A percentile compares a stretch with the other conserved stretches of the same genome.
phyloP scores from a whole-genome alignment of 2,888 invertebrate species.

The Periphyllus acericola region DNA sequence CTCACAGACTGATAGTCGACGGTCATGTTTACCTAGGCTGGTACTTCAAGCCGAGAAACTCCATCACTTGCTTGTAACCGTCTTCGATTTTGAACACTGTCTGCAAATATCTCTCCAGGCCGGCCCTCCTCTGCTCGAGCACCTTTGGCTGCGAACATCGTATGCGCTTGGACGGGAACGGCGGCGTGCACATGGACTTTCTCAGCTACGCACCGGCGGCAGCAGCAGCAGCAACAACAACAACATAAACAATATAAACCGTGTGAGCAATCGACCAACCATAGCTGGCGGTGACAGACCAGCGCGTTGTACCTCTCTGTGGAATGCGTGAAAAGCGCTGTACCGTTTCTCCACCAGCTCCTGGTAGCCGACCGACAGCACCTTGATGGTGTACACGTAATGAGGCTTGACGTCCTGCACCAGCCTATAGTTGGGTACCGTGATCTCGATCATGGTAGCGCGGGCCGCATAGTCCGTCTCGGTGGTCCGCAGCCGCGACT shows the following conservation, averaged over 20 bases:
- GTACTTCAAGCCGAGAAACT: constrained; percentile 67
- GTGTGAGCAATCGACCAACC: too few relatives aligned
- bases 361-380: constrained; percentile 67
- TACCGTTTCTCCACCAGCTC: constrained; percentile 70
- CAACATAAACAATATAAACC: too few relatives aligned
- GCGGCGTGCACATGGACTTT: constrained; percentile 70
- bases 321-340: constrained; percentile 72
- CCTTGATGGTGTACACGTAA: constrained; percentile 69
- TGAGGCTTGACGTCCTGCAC: constrained; percentile 68
- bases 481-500: neutral
- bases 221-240: too few relatives aligned
- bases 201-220: constrained; percentile 68
- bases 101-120: constrained; percentile 71
- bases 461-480: constrained; percentile 9
- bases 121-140: constrained; percentile 71
- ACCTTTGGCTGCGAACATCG: constrained; percentile 72
- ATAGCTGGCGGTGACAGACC: too few relatives aligned
- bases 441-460: constrained; percentile 62
- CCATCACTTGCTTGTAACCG: constrained; percentile 68
- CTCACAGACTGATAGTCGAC: neutral
- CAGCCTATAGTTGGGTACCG: constrained; percentile 63
- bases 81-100: constrained; percentile 68
- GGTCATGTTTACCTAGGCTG: constrained; percentile 45
- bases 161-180: constrained; percentile 73
- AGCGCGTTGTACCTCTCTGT: constrained; percentile 69